Percentiles rank a stretch among this genome's conserved stretches.
Conservation (phyloP, 2,797 vertebrate genomes). For the Amblyopsis hoosieri region DNA sequence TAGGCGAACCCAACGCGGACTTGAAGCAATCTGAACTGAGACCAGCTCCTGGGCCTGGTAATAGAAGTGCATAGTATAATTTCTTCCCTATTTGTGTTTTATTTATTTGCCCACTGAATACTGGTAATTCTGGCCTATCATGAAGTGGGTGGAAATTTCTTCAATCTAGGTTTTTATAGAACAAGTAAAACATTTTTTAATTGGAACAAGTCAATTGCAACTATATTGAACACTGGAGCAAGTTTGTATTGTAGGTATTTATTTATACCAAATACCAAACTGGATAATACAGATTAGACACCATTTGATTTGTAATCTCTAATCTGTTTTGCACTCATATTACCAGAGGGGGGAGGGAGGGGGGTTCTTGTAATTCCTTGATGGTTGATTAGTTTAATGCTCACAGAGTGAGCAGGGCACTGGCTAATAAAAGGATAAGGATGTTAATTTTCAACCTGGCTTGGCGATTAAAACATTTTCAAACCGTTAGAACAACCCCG, state of each 20-base stretch:
- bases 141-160: background rate
- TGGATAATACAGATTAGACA: background rate
- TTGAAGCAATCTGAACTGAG: background rate
- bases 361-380: background rate
- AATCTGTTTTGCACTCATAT: background rate
- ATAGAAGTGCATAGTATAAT: slow-evolving; percentile 1
- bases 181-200: background rate
- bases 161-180: background rate
- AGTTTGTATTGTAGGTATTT: background rate
- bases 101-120: slow-evolving; percentile 1
- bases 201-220: no score
- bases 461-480: slow-evolving; percentile 56
- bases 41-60: slow-evolving; percentile 1
- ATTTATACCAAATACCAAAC: background rate
- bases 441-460: slow-evolving; percentile 58
- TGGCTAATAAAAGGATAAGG: slow-evolving; percentile 41
- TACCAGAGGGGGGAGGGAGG: no score
- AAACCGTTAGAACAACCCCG: slow-evolving; percentile 46
- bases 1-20: no score
- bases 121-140: slow-evolving; percentile 1
- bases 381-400: background rate
- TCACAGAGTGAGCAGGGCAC: background rate
- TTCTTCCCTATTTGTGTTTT: background rate
- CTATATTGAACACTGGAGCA: no score
- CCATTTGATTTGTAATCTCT: slow-evolving; percentile 8